These are phyloP conservation scores for Cataglyphis hispanica DNA, from an alignment of 1,140 invertebrate genomes.

Conservation along the genomic window DNA sequence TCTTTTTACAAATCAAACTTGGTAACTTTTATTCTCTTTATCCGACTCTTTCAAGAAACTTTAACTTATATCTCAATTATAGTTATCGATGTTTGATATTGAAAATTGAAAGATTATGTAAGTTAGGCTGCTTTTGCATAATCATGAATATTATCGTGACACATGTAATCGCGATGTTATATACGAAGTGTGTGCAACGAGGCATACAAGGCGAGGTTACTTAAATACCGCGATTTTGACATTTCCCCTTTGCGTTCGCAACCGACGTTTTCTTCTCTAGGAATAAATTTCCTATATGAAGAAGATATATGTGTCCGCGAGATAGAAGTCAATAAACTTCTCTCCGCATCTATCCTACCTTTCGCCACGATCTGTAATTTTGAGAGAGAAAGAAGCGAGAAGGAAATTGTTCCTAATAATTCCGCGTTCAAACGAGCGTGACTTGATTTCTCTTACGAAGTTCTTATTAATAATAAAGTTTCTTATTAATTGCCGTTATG, in stretches of 20 bases:
- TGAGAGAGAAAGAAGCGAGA: slow-evolving; percentile 29
- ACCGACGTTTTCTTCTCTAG: slow-evolving; percentile 18
- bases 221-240: slow-evolving; percentile 70
- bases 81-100: too few species aligned
- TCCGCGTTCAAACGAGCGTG: slow-evolving; percentile 56
- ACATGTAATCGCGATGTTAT: background rate
- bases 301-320: slow-evolving; percentile 26
- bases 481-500: slow-evolving; percentile 31
- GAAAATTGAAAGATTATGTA: background rate
- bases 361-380: slow-evolving; percentile 25
- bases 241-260: slow-evolving; percentile 56
- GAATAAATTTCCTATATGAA: background rate
- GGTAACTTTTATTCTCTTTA: background rate
- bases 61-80: too few species aligned
- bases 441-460: slow-evolving; percentile 61
- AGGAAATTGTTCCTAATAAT: slow-evolving; percentile 58
- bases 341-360: slow-evolving; percentile 38
- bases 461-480: slow-evolving; percentile 56
- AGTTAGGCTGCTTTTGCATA: background rate
- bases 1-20: background rate
- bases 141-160: background rate
- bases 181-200: background rate
- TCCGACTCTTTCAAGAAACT: background rate
- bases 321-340: slow-evolving; percentile 54
- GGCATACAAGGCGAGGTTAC: slow-evolving; percentile 60